A percentile compares a stretch with the other conserved stretches of the same genome.
These are phyloP conservation scores for Dolichopus griseipennis DNA, from an alignment of 2,888 invertebrate species.

Conservation along the genomic window DNA sequence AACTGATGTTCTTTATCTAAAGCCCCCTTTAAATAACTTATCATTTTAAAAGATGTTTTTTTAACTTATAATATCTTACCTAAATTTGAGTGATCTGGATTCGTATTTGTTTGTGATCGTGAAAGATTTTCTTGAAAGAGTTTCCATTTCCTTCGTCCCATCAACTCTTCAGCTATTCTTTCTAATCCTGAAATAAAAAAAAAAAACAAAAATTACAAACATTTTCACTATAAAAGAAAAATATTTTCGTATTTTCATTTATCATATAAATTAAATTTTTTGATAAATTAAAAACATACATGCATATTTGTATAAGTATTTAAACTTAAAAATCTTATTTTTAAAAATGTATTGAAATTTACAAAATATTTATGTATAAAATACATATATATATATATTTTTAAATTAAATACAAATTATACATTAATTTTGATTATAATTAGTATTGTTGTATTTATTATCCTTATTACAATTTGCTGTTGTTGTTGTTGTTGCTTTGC, in stretches of 20 bases:
- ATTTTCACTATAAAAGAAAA: neutral
- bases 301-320: neutral
- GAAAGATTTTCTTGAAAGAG: constrained; percentile 73
- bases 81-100: constrained; percentile 26
- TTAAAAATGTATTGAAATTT: neutral
- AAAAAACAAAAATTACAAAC: constrained; percentile 7
- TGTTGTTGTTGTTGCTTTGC: too few relatives aligned
- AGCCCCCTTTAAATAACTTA: too few relatives aligned
- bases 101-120: constrained; percentile 44
- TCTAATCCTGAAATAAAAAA: constrained; percentile 65
- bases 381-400: neutral
- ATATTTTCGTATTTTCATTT: neutral
- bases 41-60: too few relatives aligned
- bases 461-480: neutral
- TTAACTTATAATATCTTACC: constrained; percentile 22
- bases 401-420: neutral
- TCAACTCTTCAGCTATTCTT: constrained; percentile 93
- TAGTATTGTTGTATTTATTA: neutral
- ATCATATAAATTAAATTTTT: neutral
- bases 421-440: neutral
- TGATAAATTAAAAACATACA: neutral
- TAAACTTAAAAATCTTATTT: neutral
- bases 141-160: constrained; percentile 95
- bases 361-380: neutral
- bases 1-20: too few relatives aligned